These are phyloP conservation scores for Ectobius pallidus DNA, from an alignment of 2,888 invertebrate species.

Conservation along the genomic window DNA sequence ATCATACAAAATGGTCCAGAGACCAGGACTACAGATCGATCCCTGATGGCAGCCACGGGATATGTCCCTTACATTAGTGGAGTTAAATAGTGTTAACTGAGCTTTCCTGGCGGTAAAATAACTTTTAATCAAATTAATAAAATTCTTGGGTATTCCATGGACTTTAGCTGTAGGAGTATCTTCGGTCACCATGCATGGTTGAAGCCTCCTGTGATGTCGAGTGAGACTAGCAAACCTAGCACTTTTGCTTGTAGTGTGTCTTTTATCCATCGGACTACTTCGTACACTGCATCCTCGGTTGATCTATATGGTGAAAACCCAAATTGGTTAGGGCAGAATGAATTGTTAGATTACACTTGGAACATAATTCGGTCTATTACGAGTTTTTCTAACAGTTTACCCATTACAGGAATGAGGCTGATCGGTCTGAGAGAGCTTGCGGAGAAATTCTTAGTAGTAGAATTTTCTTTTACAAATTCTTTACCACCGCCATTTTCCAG, in stretches of 20 bases:
- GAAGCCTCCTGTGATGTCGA: conserved; percentile 6
- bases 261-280: neutral
- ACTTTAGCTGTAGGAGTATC: neutral
- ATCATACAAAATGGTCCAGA: too few relatives aligned
- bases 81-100: neutral
- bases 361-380: neutral
- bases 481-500: neutral
- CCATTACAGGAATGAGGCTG: conserved; percentile 5
- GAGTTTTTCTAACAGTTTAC: conserved; percentile 2
- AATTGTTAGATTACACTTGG: neutral
- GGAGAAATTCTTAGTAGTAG: neutral
- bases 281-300: neutral
- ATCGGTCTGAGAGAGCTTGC: neutral
- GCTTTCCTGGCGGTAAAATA: neutral
- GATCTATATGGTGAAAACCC: neutral
- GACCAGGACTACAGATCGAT: too few relatives aligned
- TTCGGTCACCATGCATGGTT: conserved; percentile 7
- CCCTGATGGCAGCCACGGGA: too few relatives aligned
- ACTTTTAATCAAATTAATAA: neutral
- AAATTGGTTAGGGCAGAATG: neutral
- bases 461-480: neutral
- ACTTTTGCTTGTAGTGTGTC: neutral
- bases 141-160: neutral
- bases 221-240: neutral
- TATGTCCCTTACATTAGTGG: too few relatives aligned